Percentiles rank a stretch among this genome's conserved stretches.
Conservation (phyloP, 2,797 vertebrate genomes). For the Lepilemur ruficaudatus region DNA sequence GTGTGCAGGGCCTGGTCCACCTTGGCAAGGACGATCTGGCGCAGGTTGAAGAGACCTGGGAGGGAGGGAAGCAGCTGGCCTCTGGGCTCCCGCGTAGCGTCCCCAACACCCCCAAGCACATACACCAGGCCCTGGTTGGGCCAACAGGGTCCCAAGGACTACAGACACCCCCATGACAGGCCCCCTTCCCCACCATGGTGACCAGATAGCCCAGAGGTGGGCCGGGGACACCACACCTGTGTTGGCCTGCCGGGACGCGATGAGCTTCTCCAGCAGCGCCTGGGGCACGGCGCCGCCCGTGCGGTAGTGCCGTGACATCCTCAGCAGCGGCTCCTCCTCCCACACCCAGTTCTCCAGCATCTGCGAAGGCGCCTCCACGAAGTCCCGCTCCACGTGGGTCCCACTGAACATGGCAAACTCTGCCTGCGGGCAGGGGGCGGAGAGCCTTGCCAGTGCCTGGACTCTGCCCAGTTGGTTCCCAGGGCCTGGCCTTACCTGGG, state of each 20-base stretch:
- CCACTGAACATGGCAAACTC: slow-evolving; percentile 98
- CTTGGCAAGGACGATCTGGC: slow-evolving; percentile 96
- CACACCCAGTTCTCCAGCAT: slow-evolving; percentile 99
- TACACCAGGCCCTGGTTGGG: background rate
- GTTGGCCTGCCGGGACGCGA: slow-evolving; percentile 96
- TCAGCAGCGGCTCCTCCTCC: slow-evolving; percentile 94
- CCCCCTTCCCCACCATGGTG: background rate
- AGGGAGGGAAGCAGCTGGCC: too few species aligned
- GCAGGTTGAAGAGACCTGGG: slow-evolving; percentile 95
- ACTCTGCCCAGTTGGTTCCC: background rate
- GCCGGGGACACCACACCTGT: slow-evolving; percentile 85
- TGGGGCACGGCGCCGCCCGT: slow-evolving; percentile 88
- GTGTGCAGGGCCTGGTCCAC: slow-evolving; percentile 96
- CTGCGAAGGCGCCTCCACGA: slow-evolving; percentile 97
- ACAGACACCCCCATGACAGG: background rate
- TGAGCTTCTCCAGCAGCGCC: slow-evolving; percentile 93
- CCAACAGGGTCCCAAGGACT: background rate
- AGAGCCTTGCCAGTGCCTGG: too few species aligned
- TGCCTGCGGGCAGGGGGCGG: slow-evolving; percentile 82
- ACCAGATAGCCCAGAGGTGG: too few species aligned
- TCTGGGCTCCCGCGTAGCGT: background rate
- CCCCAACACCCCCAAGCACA: background rate
- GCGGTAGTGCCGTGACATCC: slow-evolving; percentile 96
- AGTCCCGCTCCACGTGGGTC: slow-evolving; percentile 96
- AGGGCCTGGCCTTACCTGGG: background rate